Evolutionary conservation across 2,113 vertebrate genomes (phyloP), one percentile per base, ranked within the genome.

Genomic region (Marmota flaviventris): DNA sequence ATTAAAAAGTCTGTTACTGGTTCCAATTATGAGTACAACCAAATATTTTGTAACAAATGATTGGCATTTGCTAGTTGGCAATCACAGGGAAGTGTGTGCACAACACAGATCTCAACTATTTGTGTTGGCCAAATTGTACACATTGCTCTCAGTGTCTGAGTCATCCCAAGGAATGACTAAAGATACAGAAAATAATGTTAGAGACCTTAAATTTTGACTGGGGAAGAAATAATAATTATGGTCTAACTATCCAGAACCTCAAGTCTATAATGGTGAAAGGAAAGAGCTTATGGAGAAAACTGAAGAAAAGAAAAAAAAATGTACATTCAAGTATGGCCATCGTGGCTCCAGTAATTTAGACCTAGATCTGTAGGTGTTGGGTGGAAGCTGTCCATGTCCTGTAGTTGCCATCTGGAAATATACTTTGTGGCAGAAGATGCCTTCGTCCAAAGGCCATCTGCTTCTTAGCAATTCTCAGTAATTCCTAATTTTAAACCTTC

Each of bases 31-130:
- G 34, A 27, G 56, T 53, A 42, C 87, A 90, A 90, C 27, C 42
- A 83, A 95, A 56, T 92, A 86, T n/a, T 84, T 91, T 93, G 22
- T 67, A 81, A 93, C 18, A 85, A 93, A 94, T 25, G n/a, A 83
- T 1, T 67, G 39, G 34, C 67, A 79, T 32, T 32, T 4, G 25
- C 12, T 75, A 29, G 51, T 76, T 82, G 39, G 65, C 48, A 34
- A 37, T 72, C 37, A 9, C 0, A 81, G 48, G 32, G 56, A 75
- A 93, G 87, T 32, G 5, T 76, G 37, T 61, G 3, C 70, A 65
- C 79, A 93, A 69, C 39, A 92, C 8, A 63, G 63, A 95, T 37
- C 18, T 75, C 73, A 45, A 37, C 4, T 48, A 39, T 73, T 25
- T 69, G 61, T 79, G 67, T 84, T 96, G 48, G 56, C 78, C 45